These are phyloP conservation scores for Syndactyla subalaris DNA, from an alignment of 2,797 vertebrate genomes.

Conservation along the genomic window DNA sequence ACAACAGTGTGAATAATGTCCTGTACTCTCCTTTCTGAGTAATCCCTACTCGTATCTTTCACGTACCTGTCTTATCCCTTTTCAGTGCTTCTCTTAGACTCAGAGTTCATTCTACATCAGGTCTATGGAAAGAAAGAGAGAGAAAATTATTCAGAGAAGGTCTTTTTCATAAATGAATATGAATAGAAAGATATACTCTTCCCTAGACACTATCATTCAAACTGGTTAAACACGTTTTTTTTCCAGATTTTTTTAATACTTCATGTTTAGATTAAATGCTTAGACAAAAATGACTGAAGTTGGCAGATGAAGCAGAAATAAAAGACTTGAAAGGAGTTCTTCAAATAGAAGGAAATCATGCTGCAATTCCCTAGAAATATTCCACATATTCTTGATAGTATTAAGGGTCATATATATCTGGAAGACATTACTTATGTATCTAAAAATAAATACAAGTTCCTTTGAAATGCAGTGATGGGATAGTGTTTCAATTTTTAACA, in stretches of 20 bases:
- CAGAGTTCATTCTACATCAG: background rate
- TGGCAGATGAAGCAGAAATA: background rate
- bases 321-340: background rate
- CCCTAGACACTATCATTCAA: background rate
- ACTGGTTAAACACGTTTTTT: constrained; percentile 1
- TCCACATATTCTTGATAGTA: background rate
- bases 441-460: background rate
- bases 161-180: background rate
- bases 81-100: background rate
- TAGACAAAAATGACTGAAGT: constrained; percentile 19
- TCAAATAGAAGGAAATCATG: background rate
- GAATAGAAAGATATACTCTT: background rate
- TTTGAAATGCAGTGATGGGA: background rate
- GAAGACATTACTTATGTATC: background rate
- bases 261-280: constrained; percentile 4
- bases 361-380: background rate
- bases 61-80: background rate
- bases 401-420: background rate
- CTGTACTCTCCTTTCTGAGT: background rate
- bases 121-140: background rate
- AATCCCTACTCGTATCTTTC: background rate
- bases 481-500: background rate
- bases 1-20: background rate
- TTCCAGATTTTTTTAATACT: background rate
- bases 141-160: background rate